Evolutionary conservation across 2,888 invertebrate genomes (phyloP).

Genomic region (Oscheius onirici): DNA sequence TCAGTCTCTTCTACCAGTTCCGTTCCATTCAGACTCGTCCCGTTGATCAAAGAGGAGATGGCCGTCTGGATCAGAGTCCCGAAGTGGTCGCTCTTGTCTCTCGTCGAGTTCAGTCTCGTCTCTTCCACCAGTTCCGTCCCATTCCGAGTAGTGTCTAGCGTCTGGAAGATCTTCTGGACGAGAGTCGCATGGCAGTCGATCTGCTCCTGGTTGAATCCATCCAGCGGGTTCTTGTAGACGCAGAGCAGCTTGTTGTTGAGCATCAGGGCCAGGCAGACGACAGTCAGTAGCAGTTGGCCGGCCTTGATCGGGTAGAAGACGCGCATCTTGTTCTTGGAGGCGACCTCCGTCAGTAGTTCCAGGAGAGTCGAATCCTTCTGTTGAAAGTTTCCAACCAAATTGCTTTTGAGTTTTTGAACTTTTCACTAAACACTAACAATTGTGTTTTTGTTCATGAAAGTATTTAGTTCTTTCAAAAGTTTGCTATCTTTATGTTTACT

Average conservation of each 20-base stretch:
- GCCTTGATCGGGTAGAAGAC: not conserved
- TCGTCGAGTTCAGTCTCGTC: too few species aligned
- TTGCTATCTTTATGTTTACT: too few species aligned
- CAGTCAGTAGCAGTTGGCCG: slow-evolving; percentile 1
- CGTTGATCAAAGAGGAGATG: not conserved
- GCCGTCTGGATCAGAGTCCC: not conserved
- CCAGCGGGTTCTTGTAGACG: not conserved
- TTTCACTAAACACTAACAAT: too few species aligned
- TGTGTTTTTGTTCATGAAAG: too few species aligned
- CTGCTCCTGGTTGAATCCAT: not conserved
- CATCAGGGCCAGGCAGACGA: slow-evolving; percentile 6
- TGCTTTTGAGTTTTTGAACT: too few species aligned
- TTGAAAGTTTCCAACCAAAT: too few species aligned
- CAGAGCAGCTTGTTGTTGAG: slow-evolving; percentile 12
- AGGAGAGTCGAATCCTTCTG: not conserved
- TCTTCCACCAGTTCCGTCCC: not conserved
- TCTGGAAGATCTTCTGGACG: not conserved
- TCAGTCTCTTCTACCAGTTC: not conserved
- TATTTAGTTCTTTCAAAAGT: too few species aligned
- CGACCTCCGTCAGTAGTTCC: not conserved
- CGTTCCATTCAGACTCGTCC: not conserved
- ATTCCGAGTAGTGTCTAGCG: not conserved
- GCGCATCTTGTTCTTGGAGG: not conserved
- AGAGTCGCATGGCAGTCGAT: slow-evolving; percentile 2
- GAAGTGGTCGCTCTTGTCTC: too few species aligned